These are phyloP conservation scores for Ceraclea dissimilis DNA, from an alignment of 2,888 invertebrate species.

Conservation along the genomic window DNA sequence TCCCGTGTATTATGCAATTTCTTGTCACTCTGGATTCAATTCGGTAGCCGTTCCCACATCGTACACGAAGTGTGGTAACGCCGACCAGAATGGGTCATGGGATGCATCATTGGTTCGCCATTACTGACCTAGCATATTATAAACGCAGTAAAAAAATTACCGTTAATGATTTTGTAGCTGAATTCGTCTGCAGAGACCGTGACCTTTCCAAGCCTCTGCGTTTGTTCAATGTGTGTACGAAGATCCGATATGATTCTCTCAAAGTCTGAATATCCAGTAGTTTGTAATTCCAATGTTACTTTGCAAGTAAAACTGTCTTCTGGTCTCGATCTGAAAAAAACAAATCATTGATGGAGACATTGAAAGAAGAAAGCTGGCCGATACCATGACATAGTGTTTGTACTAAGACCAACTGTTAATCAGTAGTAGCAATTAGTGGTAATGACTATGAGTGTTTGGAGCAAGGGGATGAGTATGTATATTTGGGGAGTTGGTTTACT, in stretches of 20 bases:
- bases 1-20: too few relatives aligned
- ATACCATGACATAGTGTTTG: background rate
- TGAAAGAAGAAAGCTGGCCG: too few relatives aligned
- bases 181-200: slow-evolving; percentile 54
- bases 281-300: slow-evolving; percentile 62
- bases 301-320: slow-evolving; percentile 54
- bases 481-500: too few relatives aligned
- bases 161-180: slow-evolving; percentile 30
- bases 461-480: too few relatives aligned
- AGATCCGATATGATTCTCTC: slow-evolving; percentile 45
- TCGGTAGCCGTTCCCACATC: background rate
- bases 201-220: slow-evolving; percentile 46
- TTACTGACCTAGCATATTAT: too few relatives aligned
- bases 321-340: slow-evolving; percentile 43
- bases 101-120: too few relatives aligned
- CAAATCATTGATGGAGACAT: too few relatives aligned
- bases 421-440: too few relatives aligned
- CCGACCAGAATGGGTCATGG: too few relatives aligned
- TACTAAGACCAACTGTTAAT: too few relatives aligned
- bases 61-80: background rate
- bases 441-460: too few relatives aligned
- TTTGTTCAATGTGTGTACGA: slow-evolving; percentile 48
- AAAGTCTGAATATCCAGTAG: slow-evolving; percentile 50
- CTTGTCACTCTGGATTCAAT: too few relatives aligned
- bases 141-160: background rate